Evolutionary conservation across 2,888 invertebrate species (phyloP).

Genomic region (Chrysomela aeneicollis): DNA sequence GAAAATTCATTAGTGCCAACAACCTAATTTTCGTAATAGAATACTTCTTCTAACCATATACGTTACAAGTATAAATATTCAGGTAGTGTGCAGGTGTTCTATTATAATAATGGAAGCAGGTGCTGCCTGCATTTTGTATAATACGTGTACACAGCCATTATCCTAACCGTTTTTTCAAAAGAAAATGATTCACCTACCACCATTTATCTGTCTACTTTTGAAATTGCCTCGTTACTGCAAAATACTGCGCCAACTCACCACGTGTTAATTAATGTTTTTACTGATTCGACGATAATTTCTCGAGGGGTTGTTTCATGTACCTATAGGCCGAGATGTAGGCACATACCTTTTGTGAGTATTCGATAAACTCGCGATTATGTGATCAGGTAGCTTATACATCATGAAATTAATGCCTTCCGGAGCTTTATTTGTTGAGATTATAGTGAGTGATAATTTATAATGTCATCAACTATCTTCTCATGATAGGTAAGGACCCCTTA

Average conservation of each 20-base stretch:
- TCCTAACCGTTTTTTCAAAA: conserved; percentile 25
- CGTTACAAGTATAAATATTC: conserved; percentile 23
- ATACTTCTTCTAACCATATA: conserved; percentile 2
- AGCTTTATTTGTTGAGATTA: too few relatives aligned
- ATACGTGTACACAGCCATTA: conserved; percentile 21
- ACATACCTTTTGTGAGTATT: too few relatives aligned
- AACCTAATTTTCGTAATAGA: conserved; percentile 12
- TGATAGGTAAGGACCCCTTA: too few relatives aligned
- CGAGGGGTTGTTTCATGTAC: neutral
- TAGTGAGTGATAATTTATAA: too few relatives aligned
- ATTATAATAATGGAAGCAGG: conserved; percentile 31
- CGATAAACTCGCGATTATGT: too few relatives aligned
- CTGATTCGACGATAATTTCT: neutral
- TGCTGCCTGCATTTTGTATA: conserved; percentile 31
- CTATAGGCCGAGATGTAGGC: too few relatives aligned
- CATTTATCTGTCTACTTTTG: conserved; percentile 8
- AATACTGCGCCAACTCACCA: neutral
- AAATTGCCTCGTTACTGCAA: neutral
- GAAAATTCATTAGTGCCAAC: conserved; percentile 1
- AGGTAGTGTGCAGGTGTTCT: conserved; percentile 29
- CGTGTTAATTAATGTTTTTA: neutral
- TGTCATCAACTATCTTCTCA: too few relatives aligned
- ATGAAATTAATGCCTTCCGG: neutral
- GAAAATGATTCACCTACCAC: conserved; percentile 10
- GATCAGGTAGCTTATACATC: neutral